phyloP scores from a whole-genome alignment of 2,113 vertebrate species.

The Anhinga anhinga region DNA sequence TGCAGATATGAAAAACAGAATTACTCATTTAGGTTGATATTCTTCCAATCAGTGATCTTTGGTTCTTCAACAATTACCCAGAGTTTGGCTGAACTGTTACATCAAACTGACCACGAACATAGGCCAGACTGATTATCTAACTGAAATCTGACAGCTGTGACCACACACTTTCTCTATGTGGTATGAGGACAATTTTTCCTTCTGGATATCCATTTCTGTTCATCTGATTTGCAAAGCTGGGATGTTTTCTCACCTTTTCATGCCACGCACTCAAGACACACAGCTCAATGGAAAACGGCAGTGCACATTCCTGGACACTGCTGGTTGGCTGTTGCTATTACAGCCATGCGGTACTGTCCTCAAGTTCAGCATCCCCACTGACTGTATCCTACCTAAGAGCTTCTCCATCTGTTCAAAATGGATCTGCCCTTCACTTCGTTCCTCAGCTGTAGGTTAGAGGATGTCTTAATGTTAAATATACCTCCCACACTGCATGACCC shows the following conservation, averaged over 20 bases:
- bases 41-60: not conserved
- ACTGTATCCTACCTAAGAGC: not conserved
- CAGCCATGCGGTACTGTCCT: not conserved
- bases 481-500: not conserved
- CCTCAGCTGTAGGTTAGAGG: not conserved
- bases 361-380: not conserved
- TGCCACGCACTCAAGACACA: not conserved
- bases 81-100: not conserved
- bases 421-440: not conserved
- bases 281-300: not conserved
- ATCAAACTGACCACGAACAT: not conserved
- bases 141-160: not conserved
- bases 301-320: rapidly evolving
- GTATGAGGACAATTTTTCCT: not conserved
- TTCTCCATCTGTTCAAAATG: not conserved
- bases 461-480: not conserved
- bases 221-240: not conserved
- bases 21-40: not conserved
- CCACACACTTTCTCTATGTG: not conserved
- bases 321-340: not conserved
- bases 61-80: not conserved
- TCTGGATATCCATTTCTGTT: not conserved
- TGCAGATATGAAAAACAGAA: not conserved
- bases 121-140: not conserved
- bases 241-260: not conserved